Evolutionary conservation across 2,888 invertebrate genomes (phyloP), one percentile per base, ranked within the genome.

Genomic region (Neoitamus cyanurus): DNA sequence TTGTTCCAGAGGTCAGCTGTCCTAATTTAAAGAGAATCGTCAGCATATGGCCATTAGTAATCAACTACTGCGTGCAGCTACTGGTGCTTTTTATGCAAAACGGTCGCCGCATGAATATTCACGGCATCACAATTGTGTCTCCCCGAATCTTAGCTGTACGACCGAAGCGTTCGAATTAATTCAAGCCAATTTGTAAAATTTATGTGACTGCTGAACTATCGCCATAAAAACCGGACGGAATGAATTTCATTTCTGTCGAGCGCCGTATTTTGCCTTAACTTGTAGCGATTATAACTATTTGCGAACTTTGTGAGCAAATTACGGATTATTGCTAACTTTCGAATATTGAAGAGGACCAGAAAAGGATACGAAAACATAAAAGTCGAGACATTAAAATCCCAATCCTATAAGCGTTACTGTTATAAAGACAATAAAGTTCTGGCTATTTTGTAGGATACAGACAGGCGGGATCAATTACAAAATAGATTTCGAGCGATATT

Each of bases 1-100:
- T 34, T 34, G 31, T 20, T 15, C 31, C 73, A 34, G 73, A 73
- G 73, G 31, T 73, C 73, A 73, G 73, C 73, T 36, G 73, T 73
- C 73, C 73, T 73, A 73, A 73, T 73, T 73, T 73, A 30, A n/a
- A 9, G 15, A 34, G 36, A 11, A 36, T 36, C 73, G 36, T 34
- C 36, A 73, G 73, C 73, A 70, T 70, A 31, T 25, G 58, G 58
- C 58, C 58, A 58, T 37, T 37, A 37, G 37, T 25, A 58, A 58
- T 58, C 58, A 58, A 58, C 58, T 58, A 58, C 58, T 58, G 58
- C 58, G 20, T 58, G 58, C 58, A 58, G 58, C 31, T 70, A 31
- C 70, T 58, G 58, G 25, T 58, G 58, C 58, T 15, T 0, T 58
- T 58, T 58, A 58, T 58, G 58, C 58, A 58, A 58, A 58, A 25